Conservation (phyloP, 2,797 vertebrate genomes). For the Allobates femoralis region DNA sequence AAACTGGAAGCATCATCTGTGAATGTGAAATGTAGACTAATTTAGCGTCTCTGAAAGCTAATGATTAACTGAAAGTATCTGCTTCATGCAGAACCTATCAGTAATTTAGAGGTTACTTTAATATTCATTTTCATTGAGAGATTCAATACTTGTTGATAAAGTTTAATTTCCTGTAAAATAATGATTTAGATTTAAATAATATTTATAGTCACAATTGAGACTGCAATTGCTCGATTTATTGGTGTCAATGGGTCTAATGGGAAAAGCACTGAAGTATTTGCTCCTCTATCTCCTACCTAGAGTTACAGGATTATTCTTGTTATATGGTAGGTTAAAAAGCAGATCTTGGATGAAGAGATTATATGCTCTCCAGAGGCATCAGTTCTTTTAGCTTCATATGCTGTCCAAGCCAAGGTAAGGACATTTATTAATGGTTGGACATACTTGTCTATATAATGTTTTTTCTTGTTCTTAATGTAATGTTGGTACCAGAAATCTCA, state of each 20-base stretch:
- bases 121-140: constrained; percentile 6
- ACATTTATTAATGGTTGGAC: not conserved
- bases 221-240: not conserved
- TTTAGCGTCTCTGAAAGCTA: constrained; percentile 44
- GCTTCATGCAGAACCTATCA: constrained; percentile 24
- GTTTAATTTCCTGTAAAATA: not conserved
- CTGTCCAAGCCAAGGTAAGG: constrained; percentile 92
- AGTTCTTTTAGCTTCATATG: constrained; percentile 90
- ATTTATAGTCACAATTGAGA: not conserved
- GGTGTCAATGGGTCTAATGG: too few relatives aligned
- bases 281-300: not conserved
- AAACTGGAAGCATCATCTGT: constrained; percentile 44
- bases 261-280: not conserved
- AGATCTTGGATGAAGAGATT: constrained; percentile 94
- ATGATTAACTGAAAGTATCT: constrained; percentile 45
- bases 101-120: constrained; percentile 28
- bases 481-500: too few relatives aligned
- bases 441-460: too few relatives aligned
- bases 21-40: constrained; percentile 38
- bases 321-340: constrained; percentile 88
- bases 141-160: constrained; percentile 19
- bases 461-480: too few relatives aligned
- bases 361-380: constrained; percentile 94
- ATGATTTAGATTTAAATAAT: not conserved
- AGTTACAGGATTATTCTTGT: not conserved